Evolutionary conservation across 1,140 invertebrate genomes (phyloP), one percentile per base, ranked within the genome.

Genomic region (Cardiocondyla obscurior): DNA sequence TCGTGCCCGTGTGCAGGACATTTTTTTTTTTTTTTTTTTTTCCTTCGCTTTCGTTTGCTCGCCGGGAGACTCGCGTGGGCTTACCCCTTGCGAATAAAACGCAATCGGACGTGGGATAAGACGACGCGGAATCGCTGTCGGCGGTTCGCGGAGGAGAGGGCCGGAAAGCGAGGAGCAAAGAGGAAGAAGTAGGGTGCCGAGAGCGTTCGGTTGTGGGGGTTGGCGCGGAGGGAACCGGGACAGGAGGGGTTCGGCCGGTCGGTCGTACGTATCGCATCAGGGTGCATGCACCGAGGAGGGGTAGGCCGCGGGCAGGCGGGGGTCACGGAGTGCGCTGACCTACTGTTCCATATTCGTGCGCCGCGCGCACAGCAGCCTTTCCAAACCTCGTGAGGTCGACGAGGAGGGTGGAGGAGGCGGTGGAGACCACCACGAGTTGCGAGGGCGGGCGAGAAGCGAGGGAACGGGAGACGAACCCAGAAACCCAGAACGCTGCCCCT

Each of bases 281-380:
- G 86, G 87, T 81, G 87, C 76, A 88, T 89, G 87, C 84, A 88
- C 86, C 87, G 86, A 88, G 90, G 87, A 87, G 86, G 88, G 88
- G 89, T 89, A 89, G 87, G 91, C 91, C 90, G 90, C 89, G 90
- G 90, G 25, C n/a, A 36, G 72, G 87, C 87, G 89, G 91, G 91
- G 92, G 92, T 93, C 92, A 93, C 91, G 88, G 93, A 93, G 92
- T 93, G 90, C 93, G 91, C 92, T 92, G 93, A 93, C 93, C 93
- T 93, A 94, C 91, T 93, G 92, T 93, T 91, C 93, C 85, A 93
- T 92, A 93, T 93, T 94, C 89, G 89, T 93, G 93, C 89, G 89
- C 90, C 87, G 89, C 85, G 89, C 86, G 89, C 90, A 87, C 86
- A 91, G 83, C 91, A 91, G 92, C 90, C 91, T 92, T 92, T 92